A percentile compares a stretch with the other conserved stretches of the same genome.
Conservation (phyloP, 2,113 vertebrate species). For the Tor tambroides region DNA sequence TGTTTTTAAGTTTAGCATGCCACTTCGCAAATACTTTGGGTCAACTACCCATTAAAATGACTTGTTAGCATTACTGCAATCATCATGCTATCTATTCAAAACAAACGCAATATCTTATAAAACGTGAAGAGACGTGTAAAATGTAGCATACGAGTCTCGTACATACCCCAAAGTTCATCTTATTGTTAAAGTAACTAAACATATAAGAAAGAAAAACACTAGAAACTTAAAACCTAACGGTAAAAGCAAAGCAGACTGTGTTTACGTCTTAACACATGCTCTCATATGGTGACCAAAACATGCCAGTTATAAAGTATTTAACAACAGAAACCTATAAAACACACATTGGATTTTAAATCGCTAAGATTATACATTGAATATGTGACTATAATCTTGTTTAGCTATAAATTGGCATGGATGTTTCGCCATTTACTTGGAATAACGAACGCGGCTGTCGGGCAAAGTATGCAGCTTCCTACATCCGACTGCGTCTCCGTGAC, state of each 20-base stretch:
- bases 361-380: neutral
- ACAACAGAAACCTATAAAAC: neutral
- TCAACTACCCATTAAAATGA: neutral
- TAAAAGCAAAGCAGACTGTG: neutral
- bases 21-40: neutral
- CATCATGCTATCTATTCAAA: neutral
- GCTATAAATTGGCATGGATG: neutral
- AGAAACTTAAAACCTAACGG: neutral
- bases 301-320: constrained; percentile 21
- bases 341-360: neutral
- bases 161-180: neutral
- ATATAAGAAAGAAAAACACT: neutral
- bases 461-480: neutral
- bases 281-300: neutral
- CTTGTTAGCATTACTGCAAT: neutral
- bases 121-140: neutral
- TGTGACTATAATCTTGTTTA: neutral
- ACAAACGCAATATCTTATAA: neutral
- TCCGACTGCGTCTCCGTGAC: constrained; percentile 18
- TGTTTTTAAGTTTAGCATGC: neutral
- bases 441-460: neutral
- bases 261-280: neutral
- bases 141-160: neutral
- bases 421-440: neutral
- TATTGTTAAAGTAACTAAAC: neutral